phyloP scores from a whole-genome alignment of 1,140 invertebrate genomes.

The Bombus fervidus region DNA sequence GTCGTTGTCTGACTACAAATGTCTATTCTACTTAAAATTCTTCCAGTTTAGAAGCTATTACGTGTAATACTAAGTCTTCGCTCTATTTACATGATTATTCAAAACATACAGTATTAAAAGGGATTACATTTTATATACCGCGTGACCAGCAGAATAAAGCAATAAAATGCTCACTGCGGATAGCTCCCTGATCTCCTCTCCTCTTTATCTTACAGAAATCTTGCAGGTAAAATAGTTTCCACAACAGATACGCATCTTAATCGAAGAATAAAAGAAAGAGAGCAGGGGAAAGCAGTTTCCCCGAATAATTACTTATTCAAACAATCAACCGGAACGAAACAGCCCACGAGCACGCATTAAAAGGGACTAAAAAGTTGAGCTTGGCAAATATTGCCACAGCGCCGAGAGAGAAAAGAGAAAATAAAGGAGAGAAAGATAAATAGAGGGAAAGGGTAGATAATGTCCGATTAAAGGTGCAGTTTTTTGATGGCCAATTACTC shows the following conservation, averaged over 20 bases:
- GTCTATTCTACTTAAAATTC: too few species aligned
- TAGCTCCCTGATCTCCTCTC: neutral
- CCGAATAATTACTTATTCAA: neutral
- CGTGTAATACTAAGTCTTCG: too few species aligned
- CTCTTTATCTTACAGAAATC: neutral
- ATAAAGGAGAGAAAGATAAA: neutral
- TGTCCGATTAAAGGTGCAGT: conserved; percentile 37
- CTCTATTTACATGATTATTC: too few species aligned
- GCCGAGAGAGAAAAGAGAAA: neutral
- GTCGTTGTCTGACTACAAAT: too few species aligned
- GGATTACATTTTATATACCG: too few species aligned
- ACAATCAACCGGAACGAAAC: neutral
- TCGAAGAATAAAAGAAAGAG: neutral
- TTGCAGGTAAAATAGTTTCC: neutral
- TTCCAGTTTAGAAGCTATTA: too few species aligned
- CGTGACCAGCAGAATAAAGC: neutral
- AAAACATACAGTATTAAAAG: too few species aligned
- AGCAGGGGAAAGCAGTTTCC: neutral
- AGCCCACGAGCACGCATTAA: neutral
- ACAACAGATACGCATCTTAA: neutral
- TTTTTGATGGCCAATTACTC: conserved; percentile 50
- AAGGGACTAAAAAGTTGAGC: neutral
- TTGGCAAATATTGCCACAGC: neutral
- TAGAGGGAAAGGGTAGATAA: conserved; percentile 8
- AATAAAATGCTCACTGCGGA: neutral